Base-by-base conservation (phyloP, 2,113 vertebrate genomes). In the Ptilorrhoa leucosticta region DNA sequence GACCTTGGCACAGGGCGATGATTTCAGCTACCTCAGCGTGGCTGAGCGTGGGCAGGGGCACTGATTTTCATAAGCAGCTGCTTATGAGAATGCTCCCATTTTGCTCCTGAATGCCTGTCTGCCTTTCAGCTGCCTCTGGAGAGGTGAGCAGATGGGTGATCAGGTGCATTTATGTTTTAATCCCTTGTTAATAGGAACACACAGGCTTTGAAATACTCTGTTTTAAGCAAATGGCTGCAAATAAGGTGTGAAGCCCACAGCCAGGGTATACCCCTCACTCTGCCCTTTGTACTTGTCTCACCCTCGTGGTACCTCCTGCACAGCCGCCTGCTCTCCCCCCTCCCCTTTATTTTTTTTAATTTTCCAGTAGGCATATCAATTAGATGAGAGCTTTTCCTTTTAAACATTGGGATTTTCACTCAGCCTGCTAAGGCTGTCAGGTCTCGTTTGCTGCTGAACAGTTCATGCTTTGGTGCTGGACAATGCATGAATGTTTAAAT, bases 401-500 rank as follows among this genome's bases (percentile, higher is more conserved):
- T 27, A 89, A 94, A 47, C 81, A 71, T 15, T 60, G 71, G 69
- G 89, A 89, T 87, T 97, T 94, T 97, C 94, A 93, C 94, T 96
- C 2, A 40, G 94, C 87, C 96, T 91, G 96, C 96, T 97, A 97
- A 95, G 97, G 96, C 98, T 99, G 98, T 99, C 98, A 98, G 92
- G 81, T 98, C 97, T 97, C 47, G 97, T 99, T 98, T 98, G 97
- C 97, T 96, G 96, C 97, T 97, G 93, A 97, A 96, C 96, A 90
- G 97, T 96, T 98, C 97, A 96, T 97, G 97, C 68, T 96, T 97
- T 97, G 89, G 93, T 96, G 97, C 97, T 97, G 98, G 98, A 98
- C 98, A 98, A 98, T 98, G 96, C 98, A 98, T 97, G 97, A 98
- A 98, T 98, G 98, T 98, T 98, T 98, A 98, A 99, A 98, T 98